A percentile compares a stretch with the other conserved stretches of the same genome.
These are phyloP conservation scores for Psettodes erumei DNA, from an alignment of 2,113 vertebrate species.

Conservation along the genomic window DNA sequence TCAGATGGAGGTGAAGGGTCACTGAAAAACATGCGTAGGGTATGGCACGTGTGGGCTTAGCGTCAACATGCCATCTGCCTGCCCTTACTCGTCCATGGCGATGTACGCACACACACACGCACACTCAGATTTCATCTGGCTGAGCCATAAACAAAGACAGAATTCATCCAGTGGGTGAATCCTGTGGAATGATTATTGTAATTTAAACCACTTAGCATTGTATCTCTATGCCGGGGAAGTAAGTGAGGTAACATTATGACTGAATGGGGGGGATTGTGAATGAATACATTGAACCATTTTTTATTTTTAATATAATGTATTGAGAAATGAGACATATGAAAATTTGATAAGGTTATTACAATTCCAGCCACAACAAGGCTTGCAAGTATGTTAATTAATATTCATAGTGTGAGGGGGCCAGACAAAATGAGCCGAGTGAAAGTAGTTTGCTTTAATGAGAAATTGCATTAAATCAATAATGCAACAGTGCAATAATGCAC, in stretches of 20 bases:
- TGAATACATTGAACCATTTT: conserved; percentile 45
- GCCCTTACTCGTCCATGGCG: conserved; percentile 62
- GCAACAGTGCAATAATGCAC: conserved; percentile 41
- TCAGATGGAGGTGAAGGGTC: conserved; percentile 76
- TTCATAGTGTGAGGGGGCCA: conserved; percentile 31
- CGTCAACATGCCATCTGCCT: conserved; percentile 71
- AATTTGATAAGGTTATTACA: conserved; percentile 35
- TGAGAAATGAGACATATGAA: conserved; percentile 28
- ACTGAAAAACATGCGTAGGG: conserved; percentile 50
- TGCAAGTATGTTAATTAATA: conserved; percentile 29
- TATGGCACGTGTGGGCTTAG: conserved; percentile 72
- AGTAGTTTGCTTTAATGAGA: conserved; percentile 39
- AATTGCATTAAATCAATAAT: conserved; percentile 58
- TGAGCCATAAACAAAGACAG: conserved; percentile 68
- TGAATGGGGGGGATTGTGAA: conserved; percentile 52
- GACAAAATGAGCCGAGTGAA: conserved; percentile 27
- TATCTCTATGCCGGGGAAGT: conserved; percentile 18
- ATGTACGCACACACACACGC: conserved; percentile 38
- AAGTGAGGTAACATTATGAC: conserved; percentile 23
- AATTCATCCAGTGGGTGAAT: conserved; percentile 52
- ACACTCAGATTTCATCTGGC: conserved; percentile 51
- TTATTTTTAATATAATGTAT: conserved; percentile 25
- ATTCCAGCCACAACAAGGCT: conserved; percentile 36
- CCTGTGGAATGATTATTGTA: conserved; percentile 64
- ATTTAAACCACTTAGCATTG: conserved; percentile 57